These are phyloP conservation scores for Halocynthia roretzi DNA, from an alignment of 23 tunicate genomes.

Conservation along the genomic window DNA sequence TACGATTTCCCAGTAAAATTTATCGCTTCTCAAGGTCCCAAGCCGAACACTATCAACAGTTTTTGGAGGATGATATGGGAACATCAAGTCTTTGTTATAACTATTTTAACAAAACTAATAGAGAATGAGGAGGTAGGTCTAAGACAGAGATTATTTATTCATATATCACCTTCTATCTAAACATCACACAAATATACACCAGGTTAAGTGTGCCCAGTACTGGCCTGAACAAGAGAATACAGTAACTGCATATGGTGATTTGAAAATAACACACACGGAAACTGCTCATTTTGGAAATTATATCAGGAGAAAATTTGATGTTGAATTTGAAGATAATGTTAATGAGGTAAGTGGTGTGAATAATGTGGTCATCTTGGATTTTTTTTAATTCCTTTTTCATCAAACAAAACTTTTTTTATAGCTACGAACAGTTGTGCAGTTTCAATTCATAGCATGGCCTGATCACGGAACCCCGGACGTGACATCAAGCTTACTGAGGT, in stretches of 20 bases:
- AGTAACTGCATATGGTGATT: too few relatives aligned
- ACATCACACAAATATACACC: too few relatives aligned
- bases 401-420: neutral
- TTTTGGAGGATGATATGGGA: constrained; percentile 48
- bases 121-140: neutral
- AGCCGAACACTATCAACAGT: constrained; percentile 22
- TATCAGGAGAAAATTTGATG: too few relatives aligned
- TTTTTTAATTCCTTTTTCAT: neutral
- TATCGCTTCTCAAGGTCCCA: constrained; percentile 45
- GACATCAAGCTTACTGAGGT: constrained; percentile 8
- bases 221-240: too few relatives aligned
- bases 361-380: too few relatives aligned
- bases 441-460: constrained; percentile 42
- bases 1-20: constrained; percentile 3
- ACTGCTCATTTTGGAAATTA: too few relatives aligned
- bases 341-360: too few relatives aligned
- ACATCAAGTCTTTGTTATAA: constrained; percentile 5
- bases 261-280: too few relatives aligned
- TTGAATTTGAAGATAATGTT: too few relatives aligned
- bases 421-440: neutral
- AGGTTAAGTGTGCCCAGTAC: too few relatives aligned
- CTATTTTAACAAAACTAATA: constrained; percentile 7
- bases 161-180: too few relatives aligned
- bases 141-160: too few relatives aligned
- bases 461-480: constrained; percentile 43